Evolutionary conservation across 2,888 invertebrate species (phyloP).

Genomic region (Neoscelio sp.): DNA sequence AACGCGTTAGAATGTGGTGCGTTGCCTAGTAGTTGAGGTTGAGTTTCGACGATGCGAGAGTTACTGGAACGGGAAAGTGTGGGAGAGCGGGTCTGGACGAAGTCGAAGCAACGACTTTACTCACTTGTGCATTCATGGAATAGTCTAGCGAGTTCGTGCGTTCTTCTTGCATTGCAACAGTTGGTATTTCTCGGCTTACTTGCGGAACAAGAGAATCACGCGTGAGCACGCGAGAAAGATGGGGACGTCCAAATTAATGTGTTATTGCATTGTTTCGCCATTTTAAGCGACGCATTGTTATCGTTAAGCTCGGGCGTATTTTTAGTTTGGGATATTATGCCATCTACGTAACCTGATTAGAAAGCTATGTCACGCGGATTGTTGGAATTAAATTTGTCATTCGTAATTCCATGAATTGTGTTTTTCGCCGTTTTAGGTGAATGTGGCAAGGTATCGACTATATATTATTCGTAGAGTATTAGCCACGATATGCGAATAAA

Average conservation of each 20-base stretch:
- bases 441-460: no score
- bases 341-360: neutral
- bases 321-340: conserved; percentile 6
- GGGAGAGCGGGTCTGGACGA: no score
- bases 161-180: conserved; percentile 74
- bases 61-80: no score
- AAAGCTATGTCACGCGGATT: neutral
- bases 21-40: conserved; percentile 58
- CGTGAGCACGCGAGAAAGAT: conserved; percentile 44
- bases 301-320: conserved; percentile 11
- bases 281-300: neutral
- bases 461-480: no score
- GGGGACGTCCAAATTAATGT: conserved; percentile 30
- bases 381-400: conserved; percentile 8
- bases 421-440: no score
- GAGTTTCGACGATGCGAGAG: conserved; percentile 60
- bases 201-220: conserved; percentile 19
- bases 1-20: conserved; percentile 74
- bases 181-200: conserved; percentile 71
- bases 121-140: conserved; percentile 76
- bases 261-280: conserved; percentile 46
- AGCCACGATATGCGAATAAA: no score
- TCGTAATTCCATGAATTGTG: neutral
- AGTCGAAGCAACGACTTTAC: conserved; percentile 62
- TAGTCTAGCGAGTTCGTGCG: conserved; percentile 73